Conservation (phyloP, 1,140 invertebrate genomes). For the Rhizoglyphus robini region DNA sequence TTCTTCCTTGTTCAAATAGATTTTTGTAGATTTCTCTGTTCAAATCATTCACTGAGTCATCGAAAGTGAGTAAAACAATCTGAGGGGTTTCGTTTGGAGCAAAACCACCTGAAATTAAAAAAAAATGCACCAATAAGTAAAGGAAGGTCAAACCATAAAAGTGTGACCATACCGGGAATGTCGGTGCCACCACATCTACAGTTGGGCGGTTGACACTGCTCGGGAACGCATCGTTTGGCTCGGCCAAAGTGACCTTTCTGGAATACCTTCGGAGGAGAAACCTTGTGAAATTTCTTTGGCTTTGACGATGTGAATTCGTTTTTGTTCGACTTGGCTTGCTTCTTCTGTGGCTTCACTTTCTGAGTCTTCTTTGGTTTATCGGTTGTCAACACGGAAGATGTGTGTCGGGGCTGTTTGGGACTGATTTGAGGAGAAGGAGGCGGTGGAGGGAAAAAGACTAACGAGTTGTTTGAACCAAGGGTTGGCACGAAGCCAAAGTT, state of each 20-base stretch:
- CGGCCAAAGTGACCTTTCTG: conserved; percentile 4
- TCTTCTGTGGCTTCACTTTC: neutral
- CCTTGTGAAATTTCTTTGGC: no score
- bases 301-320: conserved; percentile 13
- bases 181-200: conserved; percentile 79
- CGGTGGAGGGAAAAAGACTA: neutral
- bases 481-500: neutral
- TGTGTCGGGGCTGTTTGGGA: neutral
- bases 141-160: neutral
- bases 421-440: neutral
- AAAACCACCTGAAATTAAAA: conserved; percentile 33
- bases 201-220: conserved; percentile 71
- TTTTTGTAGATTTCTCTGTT: conserved; percentile 78
- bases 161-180: conserved; percentile 53
- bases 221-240: conserved; percentile 52
- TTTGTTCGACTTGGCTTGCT: neutral
- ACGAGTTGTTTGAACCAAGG: neutral
- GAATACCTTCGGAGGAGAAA: conserved; percentile 23
- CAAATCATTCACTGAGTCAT: conserved; percentile 84
- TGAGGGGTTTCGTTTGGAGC: conserved; percentile 68
- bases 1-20: conserved; percentile 72
- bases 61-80: conserved; percentile 79
- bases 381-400: neutral
- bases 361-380: conserved; percentile 3
- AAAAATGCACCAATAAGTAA: neutral